A percentile compares a stretch with the other conserved stretches of the same genome.
phyloP scores from a whole-genome alignment of 2,888 invertebrate genomes.

The Keiferia lycopersicella region DNA sequence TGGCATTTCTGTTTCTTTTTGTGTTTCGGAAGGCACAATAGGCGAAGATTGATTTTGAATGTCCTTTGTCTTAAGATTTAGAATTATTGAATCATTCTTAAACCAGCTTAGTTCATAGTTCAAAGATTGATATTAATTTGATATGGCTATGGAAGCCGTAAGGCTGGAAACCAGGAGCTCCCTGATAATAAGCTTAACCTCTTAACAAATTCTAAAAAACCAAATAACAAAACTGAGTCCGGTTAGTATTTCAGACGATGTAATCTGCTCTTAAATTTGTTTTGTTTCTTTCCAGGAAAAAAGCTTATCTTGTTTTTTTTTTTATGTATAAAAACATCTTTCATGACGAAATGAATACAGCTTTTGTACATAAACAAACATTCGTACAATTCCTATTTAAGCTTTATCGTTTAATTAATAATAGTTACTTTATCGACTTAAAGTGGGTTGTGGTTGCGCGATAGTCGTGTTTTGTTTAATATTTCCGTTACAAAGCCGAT shows the following conservation, averaged over 20 bases:
- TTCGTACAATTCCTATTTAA: conserved; percentile 33
- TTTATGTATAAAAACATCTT: background rate
- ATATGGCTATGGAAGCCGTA: too few relatives aligned
- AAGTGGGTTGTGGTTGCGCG: conserved; percentile 45
- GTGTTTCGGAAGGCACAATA: conserved; percentile 12
- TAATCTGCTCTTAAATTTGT: background rate
- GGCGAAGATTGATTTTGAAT: conserved; percentile 17
- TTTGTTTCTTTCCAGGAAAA: conserved; percentile 47
- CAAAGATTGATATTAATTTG: too few relatives aligned
- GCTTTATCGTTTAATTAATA: conserved; percentile 50
- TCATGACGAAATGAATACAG: conserved; percentile 41
- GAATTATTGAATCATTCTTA: too few relatives aligned
- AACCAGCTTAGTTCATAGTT: too few relatives aligned
- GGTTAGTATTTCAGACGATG: background rate
- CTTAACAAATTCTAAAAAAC: too few relatives aligned
- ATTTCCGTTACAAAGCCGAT: conserved; percentile 28
- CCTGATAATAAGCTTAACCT: too few relatives aligned
- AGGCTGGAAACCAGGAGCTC: too few relatives aligned
- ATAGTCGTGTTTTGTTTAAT: conserved; percentile 38
- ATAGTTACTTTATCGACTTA: conserved; percentile 53
- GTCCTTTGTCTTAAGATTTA: conserved; percentile 18
- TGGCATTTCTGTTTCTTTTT: conserved; percentile 42
- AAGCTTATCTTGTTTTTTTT: conserved; percentile 41
- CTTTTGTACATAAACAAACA: conserved; percentile 52
- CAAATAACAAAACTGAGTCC: background rate